These are phyloP conservation scores for Habroteleia sp. DNA, from an alignment of 2,888 invertebrate genomes.

Conservation along the genomic window DNA sequence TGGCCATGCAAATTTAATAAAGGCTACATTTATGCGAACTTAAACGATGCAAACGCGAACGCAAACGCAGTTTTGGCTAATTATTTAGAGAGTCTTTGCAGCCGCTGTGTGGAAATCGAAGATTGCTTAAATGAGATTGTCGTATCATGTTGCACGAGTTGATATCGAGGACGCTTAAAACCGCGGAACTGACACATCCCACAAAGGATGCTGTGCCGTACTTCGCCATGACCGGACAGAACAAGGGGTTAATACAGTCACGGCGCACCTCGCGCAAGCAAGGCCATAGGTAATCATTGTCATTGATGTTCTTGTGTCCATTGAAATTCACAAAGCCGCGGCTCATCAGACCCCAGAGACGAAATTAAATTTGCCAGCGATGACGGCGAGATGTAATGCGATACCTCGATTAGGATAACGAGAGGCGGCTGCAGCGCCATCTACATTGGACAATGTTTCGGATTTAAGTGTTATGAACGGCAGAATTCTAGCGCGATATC, in stretches of 20 bases:
- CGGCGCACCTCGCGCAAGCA: slow-evolving; percentile 34
- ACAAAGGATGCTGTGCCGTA: slow-evolving; percentile 48
- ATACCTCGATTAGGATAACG: slow-evolving; percentile 65
- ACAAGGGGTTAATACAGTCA: slow-evolving; percentile 58
- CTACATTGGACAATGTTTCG: slow-evolving; percentile 49
- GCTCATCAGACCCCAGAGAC: slow-evolving; percentile 50
- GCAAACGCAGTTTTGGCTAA: too few relatives aligned
- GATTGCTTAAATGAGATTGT: slow-evolving; percentile 32
- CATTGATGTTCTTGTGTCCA: slow-evolving; percentile 63
- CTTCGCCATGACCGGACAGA: slow-evolving; percentile 27
- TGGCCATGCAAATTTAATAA: too few relatives aligned
- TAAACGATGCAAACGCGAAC: too few relatives aligned
- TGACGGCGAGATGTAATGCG: slow-evolving; percentile 48
- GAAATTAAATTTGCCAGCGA: slow-evolving; percentile 68
- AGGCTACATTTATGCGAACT: too few relatives aligned
- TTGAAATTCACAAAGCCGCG: slow-evolving; percentile 74
- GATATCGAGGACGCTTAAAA: slow-evolving; percentile 43
- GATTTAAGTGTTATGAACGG: slow-evolving; percentile 48
- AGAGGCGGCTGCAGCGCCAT: slow-evolving; percentile 55
- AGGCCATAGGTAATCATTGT: slow-evolving; percentile 59
- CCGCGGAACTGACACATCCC: slow-evolving; percentile 46
- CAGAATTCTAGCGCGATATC: slow-evolving; percentile 24
- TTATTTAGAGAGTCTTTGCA: too few relatives aligned
- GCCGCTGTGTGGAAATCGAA: slow-evolving; percentile 20
- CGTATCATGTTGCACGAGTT: slow-evolving; percentile 32